Percentiles rank a stretch among this genome's conserved stretches.
Conservation (phyloP, 2,888 invertebrate species). For the Drosophila picticornis region DNA sequence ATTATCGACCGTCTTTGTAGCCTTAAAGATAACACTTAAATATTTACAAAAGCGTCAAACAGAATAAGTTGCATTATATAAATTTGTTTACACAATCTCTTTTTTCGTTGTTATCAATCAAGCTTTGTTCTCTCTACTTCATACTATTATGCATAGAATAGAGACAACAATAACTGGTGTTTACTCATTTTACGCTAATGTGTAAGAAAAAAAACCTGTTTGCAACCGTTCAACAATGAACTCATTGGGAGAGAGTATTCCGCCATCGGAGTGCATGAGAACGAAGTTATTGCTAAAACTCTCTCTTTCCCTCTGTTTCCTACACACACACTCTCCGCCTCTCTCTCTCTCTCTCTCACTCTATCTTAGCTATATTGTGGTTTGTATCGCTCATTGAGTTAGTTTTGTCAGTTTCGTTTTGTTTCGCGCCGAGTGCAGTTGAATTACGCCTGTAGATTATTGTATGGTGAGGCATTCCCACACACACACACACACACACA, state of each 20-base stretch:
- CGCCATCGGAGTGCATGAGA: constrained; percentile 9
- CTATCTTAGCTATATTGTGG: constrained; percentile 27
- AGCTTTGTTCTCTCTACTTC: neutral
- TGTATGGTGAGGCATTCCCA: constrained; percentile 35
- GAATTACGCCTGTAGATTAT: constrained; percentile 38
- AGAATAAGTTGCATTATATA: neutral
- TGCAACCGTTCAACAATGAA: constrained; percentile 4
- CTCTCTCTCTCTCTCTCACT: constrained; percentile 1
- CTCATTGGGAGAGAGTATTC: constrained; percentile 41
- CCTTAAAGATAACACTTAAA: constrained; percentile 2
- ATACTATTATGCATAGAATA: neutral
- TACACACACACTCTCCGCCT: neutral
- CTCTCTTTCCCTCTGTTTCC: constrained; percentile 4
- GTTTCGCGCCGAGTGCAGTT: constrained; percentile 72
- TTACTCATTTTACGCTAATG: neutral
- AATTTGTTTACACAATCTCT: neutral
- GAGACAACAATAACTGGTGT: neutral
- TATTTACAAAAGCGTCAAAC: neutral
- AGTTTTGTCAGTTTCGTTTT: constrained; percentile 64
- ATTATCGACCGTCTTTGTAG: constrained; percentile 13
- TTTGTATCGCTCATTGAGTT: constrained; percentile 36
- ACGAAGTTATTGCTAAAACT: constrained; percentile 6
- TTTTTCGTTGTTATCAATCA: neutral
- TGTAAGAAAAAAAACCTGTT: constrained; percentile 28
- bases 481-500: constrained; percentile 17